Base-by-base conservation (phyloP, 2,888 invertebrate species). In the Lomographa bimaculata region DNA sequence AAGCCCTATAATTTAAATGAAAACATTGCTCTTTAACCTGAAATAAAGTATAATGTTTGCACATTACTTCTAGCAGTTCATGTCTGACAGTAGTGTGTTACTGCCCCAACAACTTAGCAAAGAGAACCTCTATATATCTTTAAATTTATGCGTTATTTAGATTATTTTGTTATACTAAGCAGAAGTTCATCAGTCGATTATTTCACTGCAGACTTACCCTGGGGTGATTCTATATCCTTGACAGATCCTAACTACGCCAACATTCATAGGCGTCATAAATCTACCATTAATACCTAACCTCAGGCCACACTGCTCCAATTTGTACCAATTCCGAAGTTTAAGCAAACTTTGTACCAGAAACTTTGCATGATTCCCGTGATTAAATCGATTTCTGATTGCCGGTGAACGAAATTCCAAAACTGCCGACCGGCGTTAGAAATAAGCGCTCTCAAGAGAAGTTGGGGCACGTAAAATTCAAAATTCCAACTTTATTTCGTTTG, bases 361-460 rank as follows among this genome's bases (percentile, higher is more conserved):
- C 74, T 86, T 85, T 76, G 79, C 75, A 81, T 86, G 82, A 83
- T 84, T 84, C 73, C 74, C 65, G 81, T 85, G 83, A 86, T 86
- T 86, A 81, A 86, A 87, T 85, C 83, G 85, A 86, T 86, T 81
- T 79, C 73, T 67, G 75, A 83, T 84, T 81, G 83, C 80, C 78
- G 74, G 74, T 79, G 75, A 75, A 68, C 67, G 66, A 75, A 79
- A 80, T 77, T 75, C 66, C 66, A 57, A 80, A 80, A 81, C 81
- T 79, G 80, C 74, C 76, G 78, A 83, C 79, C 73, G 74, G 81
- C 79, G 84, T 80, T 79, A 75, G 70, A 69, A 72, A 72, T 67
- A 64, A 80, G 75, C 73, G 71, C 67, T 63, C 65, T 62, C 59
- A 5, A 43, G 26, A 56, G 51, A 75, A 81, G 72, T 81, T 80